A percentile compares a stretch with the other conserved stretches of the same genome.
These are phyloP conservation scores for Coronaproctus castanopsis DNA, from an alignment of 2,888 invertebrate genomes.

Conservation along the genomic window DNA sequence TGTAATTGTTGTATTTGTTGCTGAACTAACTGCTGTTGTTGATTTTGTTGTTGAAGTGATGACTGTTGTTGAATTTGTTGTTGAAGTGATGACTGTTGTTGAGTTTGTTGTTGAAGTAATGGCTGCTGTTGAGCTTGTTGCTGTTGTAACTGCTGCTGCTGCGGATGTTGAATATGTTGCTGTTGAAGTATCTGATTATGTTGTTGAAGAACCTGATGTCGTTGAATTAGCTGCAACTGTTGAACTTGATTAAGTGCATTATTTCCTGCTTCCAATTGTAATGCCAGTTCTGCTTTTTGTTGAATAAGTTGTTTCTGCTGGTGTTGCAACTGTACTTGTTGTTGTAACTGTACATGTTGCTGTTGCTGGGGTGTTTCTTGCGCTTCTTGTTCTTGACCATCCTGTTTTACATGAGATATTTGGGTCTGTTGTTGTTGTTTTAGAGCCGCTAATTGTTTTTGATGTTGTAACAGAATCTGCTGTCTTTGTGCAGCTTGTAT, in stretches of 20 bases:
- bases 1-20: slow-evolving; percentile 10
- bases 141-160: slow-evolving; percentile 9
- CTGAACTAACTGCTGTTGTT: slow-evolving; percentile 8
- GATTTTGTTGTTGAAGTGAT: slow-evolving; percentile 15
- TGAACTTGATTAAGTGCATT: slow-evolving; percentile 21
- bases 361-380: slow-evolving; percentile 16
- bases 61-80: slow-evolving; percentile 16
- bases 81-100: slow-evolving; percentile 20
- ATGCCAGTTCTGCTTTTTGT: slow-evolving; percentile 23
- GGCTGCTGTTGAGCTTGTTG: slow-evolving; percentile 21
- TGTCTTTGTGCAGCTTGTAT: slow-evolving; percentile 12
- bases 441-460: slow-evolving; percentile 16
- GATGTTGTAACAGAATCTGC: slow-evolving; percentile 13
- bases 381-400: slow-evolving; percentile 10
- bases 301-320: slow-evolving; percentile 15
- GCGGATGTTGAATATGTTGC: slow-evolving; percentile 15
- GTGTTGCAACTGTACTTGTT: slow-evolving; percentile 16
- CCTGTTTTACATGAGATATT: slow-evolving; percentile 18
- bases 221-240: slow-evolving; percentile 17
- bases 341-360: slow-evolving; percentile 14
- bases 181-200: slow-evolving; percentile 10
- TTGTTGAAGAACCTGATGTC: slow-evolving; percentile 10
- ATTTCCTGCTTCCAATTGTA: slow-evolving; percentile 21
- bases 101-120: slow-evolving; percentile 22
- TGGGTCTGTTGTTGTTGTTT: slow-evolving; percentile 17